phyloP scores from a whole-genome alignment of 2,113 vertebrate species.

The Bufo gargarizans region DNA sequence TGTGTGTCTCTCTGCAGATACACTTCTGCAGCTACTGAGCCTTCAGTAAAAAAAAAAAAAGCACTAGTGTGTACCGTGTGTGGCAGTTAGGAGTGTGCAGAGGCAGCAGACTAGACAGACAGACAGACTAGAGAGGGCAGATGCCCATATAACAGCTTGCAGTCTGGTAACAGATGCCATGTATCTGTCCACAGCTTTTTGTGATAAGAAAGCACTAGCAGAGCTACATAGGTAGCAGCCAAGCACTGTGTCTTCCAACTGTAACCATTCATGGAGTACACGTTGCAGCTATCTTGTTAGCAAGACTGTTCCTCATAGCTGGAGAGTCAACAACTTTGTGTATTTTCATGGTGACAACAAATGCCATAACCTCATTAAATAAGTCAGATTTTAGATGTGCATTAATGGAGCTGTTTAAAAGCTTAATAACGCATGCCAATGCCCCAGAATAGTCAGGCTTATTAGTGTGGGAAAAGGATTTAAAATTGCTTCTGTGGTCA shows the following conservation, averaged over 20 bases:
- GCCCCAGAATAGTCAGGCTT: background rate
- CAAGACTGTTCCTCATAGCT: background rate
- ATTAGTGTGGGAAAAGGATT: conserved; percentile 31
- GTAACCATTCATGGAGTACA: rapidly evolving
- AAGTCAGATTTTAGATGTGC: conserved; percentile 30
- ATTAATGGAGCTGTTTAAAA: conserved; percentile 33
- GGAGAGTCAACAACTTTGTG: background rate
- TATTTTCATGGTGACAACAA: conserved; percentile 44
- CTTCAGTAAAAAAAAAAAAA: too few relatives aligned
- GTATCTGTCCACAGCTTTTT: conserved; percentile 72
- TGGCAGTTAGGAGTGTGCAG: too few relatives aligned
- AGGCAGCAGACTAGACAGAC: too few relatives aligned
- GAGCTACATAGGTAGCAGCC: conserved; percentile 54
- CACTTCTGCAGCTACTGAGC: too few relatives aligned
- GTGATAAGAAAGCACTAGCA: conserved; percentile 60
- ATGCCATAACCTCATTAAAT: conserved; percentile 35
- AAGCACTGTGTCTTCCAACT: conserved; percentile 14
- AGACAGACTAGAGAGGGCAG: conserved; percentile 64
- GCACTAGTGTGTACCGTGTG: too few relatives aligned
- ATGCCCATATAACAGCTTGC: conserved; percentile 74
- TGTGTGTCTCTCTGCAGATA: too few relatives aligned
- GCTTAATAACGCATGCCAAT: conserved; percentile 18
- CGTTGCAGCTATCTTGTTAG: background rate
- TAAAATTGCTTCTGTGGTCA: conserved; percentile 39
- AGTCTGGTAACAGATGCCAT: conserved; percentile 76